These are phyloP conservation scores for Spinus olivaceus DNA, from an alignment of 2,797 vertebrate genomes.

Conservation along the genomic window DNA sequence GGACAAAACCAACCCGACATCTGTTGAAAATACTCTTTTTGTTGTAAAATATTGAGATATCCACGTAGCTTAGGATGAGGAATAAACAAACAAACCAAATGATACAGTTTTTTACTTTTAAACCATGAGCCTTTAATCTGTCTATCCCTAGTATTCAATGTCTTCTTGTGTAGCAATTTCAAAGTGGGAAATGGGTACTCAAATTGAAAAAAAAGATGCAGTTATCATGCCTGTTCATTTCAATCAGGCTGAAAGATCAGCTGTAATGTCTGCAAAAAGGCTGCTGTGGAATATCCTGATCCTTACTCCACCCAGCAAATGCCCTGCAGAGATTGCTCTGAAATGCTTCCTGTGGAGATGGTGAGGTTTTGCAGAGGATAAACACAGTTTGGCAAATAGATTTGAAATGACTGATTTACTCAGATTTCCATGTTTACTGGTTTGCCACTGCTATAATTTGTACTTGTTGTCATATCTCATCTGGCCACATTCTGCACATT, in stretches of 20 bases:
- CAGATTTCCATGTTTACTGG: slow-evolving; percentile 55
- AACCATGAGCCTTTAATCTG: background rate
- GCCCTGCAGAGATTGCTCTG: slow-evolving; percentile 18
- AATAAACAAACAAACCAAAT: background rate
- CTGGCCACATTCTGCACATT: background rate
- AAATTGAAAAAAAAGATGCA: background rate
- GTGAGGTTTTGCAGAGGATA: slow-evolving; percentile 44
- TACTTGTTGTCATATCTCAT: slow-evolving; percentile 32
- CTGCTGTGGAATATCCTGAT: slow-evolving; percentile 3
- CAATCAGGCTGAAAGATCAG: slow-evolving; percentile 26
- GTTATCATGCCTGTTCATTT: background rate
- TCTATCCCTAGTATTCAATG: background rate
- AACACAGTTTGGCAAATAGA: slow-evolving; percentile 57
- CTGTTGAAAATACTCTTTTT: background rate
- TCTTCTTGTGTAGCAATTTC: background rate
- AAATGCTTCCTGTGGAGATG: slow-evolving; percentile 35
- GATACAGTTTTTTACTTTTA: background rate
- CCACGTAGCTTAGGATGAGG: background rate
- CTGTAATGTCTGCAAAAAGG: background rate
- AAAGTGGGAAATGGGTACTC: background rate
- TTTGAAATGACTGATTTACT: slow-evolving; percentile 63
- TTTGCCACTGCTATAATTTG: slow-evolving; percentile 56
- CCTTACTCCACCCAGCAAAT: slow-evolving; percentile 3
- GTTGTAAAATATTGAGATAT: background rate
- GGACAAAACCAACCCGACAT: background rate